Conservation (phyloP, 2,113 vertebrate genomes). For the Pomatorhinus ruficollis region DNA sequence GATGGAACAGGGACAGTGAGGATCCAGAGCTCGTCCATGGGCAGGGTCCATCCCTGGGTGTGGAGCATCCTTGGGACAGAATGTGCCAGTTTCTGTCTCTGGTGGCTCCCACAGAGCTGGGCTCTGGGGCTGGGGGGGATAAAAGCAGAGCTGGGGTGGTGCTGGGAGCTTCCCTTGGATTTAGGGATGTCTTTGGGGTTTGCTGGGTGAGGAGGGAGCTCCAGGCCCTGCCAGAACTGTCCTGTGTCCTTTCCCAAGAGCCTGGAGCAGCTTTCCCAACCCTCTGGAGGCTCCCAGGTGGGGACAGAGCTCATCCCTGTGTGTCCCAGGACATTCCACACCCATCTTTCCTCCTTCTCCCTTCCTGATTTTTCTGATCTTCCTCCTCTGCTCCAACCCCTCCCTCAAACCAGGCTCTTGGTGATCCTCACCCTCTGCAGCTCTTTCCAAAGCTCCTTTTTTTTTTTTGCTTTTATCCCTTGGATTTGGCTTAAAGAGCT, state of each 20-base stretch:
- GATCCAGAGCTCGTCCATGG: background rate
- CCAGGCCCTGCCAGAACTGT: background rate
- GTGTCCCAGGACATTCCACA: background rate
- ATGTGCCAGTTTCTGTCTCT: background rate
- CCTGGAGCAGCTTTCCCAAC: background rate
- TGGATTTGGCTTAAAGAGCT: background rate
- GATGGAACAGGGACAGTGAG: background rate
- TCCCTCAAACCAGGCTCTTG: fast-evolving
- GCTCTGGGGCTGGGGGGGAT: no score
- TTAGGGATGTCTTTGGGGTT: background rate
- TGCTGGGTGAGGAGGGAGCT: fast-evolving
- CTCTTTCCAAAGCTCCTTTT: background rate
- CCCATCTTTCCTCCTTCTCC: background rate
- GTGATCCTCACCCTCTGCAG: background rate
- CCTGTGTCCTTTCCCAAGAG: background rate
- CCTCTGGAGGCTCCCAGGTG: background rate
- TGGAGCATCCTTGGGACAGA: background rate
- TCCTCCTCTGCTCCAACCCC: background rate
- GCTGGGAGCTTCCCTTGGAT: background rate
- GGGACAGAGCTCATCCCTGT: background rate
- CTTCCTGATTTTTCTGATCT: no score
- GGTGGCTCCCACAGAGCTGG: background rate
- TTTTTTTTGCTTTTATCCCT: background rate
- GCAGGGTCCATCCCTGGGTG: background rate
- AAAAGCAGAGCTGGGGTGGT: background rate